These are phyloP conservation scores for Drosophila guanche DNA, from an alignment of 1,140 invertebrate genomes.

Conservation along the genomic window DNA sequence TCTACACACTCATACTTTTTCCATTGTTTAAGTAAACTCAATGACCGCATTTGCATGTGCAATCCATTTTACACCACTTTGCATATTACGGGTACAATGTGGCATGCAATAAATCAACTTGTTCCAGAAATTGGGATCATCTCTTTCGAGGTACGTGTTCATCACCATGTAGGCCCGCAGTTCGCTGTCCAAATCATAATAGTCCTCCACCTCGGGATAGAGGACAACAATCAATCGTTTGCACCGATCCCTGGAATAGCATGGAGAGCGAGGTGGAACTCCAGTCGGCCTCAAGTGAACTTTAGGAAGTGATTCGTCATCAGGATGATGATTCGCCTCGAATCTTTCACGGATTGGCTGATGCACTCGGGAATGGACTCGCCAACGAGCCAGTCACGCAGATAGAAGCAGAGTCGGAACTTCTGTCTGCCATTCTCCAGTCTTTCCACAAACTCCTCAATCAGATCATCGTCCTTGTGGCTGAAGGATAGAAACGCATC, in stretches of 20 bases:
- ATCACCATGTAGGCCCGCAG: slow-evolving; percentile 33
- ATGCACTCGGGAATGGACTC: slow-evolving; percentile 39
- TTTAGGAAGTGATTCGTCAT: slow-evolving; percentile 28
- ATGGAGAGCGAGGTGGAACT: slow-evolving; percentile 32
- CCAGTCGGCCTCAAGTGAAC: slow-evolving; percentile 33
- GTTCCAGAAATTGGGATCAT: slow-evolving; percentile 40
- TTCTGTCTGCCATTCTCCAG: slow-evolving; percentile 6
- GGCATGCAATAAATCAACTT: slow-evolving; percentile 48
- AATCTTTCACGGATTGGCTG: slow-evolving; percentile 18
- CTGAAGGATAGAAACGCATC: slow-evolving; percentile 34
- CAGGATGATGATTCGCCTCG: slow-evolving; percentile 29
- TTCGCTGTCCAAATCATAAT: slow-evolving; percentile 33
- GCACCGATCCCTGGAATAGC: slow-evolving; percentile 31
- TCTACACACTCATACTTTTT: no score
- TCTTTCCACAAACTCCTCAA: slow-evolving; percentile 29
- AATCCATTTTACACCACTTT: no score
- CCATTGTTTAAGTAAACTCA: no score
- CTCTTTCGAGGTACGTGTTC: slow-evolving; percentile 36
- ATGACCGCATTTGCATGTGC: no score
- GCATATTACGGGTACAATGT: neutral
- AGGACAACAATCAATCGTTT: slow-evolving; percentile 36
- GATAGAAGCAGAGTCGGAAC: slow-evolving; percentile 32
- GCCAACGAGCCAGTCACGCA: slow-evolving; percentile 27
- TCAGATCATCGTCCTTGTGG: slow-evolving; percentile 36
- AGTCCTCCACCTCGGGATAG: slow-evolving; percentile 33